These are phyloP conservation scores for Phylloscopus trochiloides DNA, from an alignment of 2,113 vertebrate species.

Conservation along the genomic window DNA sequence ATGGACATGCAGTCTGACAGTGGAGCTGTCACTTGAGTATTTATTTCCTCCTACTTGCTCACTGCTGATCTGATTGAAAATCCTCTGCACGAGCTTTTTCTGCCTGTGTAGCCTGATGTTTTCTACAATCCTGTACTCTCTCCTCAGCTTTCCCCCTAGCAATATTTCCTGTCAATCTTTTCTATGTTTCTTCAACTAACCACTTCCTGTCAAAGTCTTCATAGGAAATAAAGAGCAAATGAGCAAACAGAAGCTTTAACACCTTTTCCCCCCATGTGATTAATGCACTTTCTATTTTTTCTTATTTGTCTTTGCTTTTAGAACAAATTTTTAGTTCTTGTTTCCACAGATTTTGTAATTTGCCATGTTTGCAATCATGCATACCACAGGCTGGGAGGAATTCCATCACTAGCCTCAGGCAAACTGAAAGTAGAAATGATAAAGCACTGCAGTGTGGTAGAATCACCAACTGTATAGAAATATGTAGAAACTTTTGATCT, in stretches of 20 bases:
- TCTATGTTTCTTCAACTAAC: neutral
- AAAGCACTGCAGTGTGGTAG: neutral
- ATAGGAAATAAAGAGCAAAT: neutral
- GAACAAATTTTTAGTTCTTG: neutral
- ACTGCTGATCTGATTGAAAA: rapidly evolving
- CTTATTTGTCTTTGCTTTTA: neutral
- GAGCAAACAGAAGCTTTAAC: neutral
- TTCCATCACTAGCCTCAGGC: neutral
- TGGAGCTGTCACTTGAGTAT: neutral
- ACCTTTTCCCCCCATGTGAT: neutral
- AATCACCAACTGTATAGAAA: neutral
- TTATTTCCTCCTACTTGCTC: neutral
- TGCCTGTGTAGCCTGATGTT: neutral
- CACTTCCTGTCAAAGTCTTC: neutral
- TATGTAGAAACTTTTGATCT: neutral
- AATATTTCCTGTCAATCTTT: neutral
- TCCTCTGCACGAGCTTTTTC: neutral
- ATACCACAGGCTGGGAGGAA: neutral
- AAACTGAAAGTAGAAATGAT: neutral
- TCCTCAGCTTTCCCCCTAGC: neutral
- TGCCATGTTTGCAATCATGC: neutral
- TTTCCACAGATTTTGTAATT: neutral
- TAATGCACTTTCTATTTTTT: neutral
- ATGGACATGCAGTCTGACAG: neutral
- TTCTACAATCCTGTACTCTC: neutral